Evolutionary conservation across 1,140 invertebrate species (phyloP), one percentile per base, ranked within the genome.

Genomic region (Bombus terrestris): DNA sequence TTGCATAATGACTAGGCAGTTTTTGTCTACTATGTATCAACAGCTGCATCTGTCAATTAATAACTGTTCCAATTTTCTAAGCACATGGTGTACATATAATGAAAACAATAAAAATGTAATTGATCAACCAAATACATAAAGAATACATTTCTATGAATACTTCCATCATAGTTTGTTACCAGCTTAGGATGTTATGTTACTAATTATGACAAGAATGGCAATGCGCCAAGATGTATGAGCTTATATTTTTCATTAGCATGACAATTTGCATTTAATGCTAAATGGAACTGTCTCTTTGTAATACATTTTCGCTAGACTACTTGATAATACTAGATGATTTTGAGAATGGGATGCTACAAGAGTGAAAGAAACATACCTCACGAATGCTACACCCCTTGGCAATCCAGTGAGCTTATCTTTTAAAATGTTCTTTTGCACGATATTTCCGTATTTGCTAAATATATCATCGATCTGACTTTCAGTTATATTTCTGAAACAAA

Each of bases 341-440:
- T 32, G 13, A 28, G 3, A 25, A 59, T n/a, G 35, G 5, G 6
- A 59, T 22, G 47, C n/a, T 73, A 53, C 59, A 62, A 62, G 12
- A n/a, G 12, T 62, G 4, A n/a, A 57, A 72, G 37, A 66, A n/a
- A 94, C 93, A 96, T 95, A 98, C 98, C 98, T 97, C n/a, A 99
- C 98, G 96, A 99, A 99, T 5, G 98, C 98, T 69, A 99, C 98
- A 43, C 98, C 98, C 91, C 98, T 95, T 12, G 98, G 98, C 88
- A 97, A 96, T 43, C 98, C 98, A 66, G 98, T 98, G 53, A 97
- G 96, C 95, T 98, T 98, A 93, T 99, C 98, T 88, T 97, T 97
- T 78, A 99, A 95, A 88, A 99, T 97, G 92, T 98, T 98, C 93
- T 98, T 98, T 95, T 99, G 98, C 83, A 99, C 97, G 93, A 99